phyloP scores from a whole-genome alignment of 1,140 invertebrate genomes.

The Atta colombica region DNA sequence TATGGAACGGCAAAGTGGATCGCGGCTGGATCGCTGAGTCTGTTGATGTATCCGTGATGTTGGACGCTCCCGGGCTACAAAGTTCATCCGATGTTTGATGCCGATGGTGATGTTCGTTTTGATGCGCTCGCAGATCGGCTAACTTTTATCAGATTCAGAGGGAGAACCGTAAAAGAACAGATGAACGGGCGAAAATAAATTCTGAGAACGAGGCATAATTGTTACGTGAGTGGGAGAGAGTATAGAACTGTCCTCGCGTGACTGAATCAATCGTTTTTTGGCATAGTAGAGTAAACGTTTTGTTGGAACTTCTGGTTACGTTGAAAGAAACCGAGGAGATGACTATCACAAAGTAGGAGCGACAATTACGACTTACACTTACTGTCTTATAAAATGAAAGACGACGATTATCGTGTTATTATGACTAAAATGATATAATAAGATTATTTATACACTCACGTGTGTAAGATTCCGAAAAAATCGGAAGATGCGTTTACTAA shows the following conservation, averaged over 20 bases:
- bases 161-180: not conserved
- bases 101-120: conserved; percentile 18
- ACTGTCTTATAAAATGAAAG: not conserved
- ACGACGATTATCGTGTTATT: not conserved
- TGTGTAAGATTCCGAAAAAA: not conserved
- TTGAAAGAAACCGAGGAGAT: not conserved
- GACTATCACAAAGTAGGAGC: not conserved
- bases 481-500: not conserved
- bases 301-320: not conserved
- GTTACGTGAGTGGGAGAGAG: not conserved
- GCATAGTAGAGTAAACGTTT: not conserved
- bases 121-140: not conserved
- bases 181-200: not conserved
- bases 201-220: conserved; percentile 16
- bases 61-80: conserved; percentile 53
- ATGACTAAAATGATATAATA: not conserved
- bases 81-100: conserved; percentile 45
- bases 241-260: not conserved
- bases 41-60: conserved; percentile 62
- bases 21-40: conserved; percentile 42
- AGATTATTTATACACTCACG: not conserved
- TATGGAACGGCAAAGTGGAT: conserved; percentile 65
- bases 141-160: conserved; percentile 18
- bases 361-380: not conserved
- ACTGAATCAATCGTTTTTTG: not conserved